Evolutionary conservation across 1,140 invertebrate species (phyloP).

Genomic region (Drosophila tani): DNA sequence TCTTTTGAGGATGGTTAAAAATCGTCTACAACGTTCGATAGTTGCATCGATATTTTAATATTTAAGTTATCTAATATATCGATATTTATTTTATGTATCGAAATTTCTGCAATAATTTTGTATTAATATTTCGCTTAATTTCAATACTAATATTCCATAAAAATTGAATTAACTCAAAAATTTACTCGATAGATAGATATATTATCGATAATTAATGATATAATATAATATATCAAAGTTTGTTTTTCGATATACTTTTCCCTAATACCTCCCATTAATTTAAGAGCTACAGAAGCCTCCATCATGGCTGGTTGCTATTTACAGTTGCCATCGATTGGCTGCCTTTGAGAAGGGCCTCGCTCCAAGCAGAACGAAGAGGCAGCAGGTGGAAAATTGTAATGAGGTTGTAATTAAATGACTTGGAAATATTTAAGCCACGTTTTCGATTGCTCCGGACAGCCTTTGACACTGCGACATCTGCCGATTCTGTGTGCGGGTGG

Average conservation of each 20-base stretch:
- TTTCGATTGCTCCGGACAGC: slow-evolving; percentile 56
- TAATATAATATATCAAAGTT: neutral
- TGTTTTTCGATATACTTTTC: neutral
- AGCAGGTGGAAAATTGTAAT: slow-evolving; percentile 80
- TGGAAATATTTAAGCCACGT: slow-evolving; percentile 78
- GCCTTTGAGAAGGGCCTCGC: slow-evolving; percentile 29
- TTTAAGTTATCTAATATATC: neutral
- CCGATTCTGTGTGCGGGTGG: slow-evolving; percentile 10
- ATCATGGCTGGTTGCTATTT: slow-evolving; percentile 14
- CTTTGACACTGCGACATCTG: slow-evolving; percentile 64
- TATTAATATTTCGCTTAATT: too few species aligned
- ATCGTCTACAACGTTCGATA: neutral
- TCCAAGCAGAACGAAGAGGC: slow-evolving; percentile 9
- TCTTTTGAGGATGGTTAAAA: neutral
- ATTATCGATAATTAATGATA: too few species aligned
- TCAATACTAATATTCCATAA: too few species aligned
- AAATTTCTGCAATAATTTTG: too few species aligned
- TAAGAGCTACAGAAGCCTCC: slow-evolving; percentile 1
- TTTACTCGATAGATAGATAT: neutral
- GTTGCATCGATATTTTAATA: neutral
- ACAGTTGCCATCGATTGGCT: slow-evolving; percentile 30
- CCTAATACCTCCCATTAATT: slow-evolving; percentile 2
- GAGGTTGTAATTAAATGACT: slow-evolving; percentile 83
- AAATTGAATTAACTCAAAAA: too few species aligned
- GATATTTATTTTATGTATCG: neutral